phyloP scores from a whole-genome alignment of 2,888 invertebrate genomes.

The Notocelia uddmanniana region DNA sequence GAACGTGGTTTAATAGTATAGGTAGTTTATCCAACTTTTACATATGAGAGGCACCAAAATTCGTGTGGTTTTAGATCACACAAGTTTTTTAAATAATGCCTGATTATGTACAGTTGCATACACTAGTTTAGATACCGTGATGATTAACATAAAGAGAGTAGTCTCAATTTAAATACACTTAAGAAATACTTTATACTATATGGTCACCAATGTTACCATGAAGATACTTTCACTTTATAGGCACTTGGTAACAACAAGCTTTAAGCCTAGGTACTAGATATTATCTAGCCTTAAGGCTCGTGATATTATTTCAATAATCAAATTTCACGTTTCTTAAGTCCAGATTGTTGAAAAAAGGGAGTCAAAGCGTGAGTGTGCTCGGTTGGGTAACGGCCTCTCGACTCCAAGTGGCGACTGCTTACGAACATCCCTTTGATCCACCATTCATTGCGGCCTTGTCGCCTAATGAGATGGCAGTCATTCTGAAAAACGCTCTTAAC shows the following conservation, averaged over 20 bases:
- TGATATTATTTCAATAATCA: conserved; percentile 59
- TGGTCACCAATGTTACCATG: background rate
- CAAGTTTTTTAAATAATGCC: too few relatives aligned
- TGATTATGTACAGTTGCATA: too few relatives aligned
- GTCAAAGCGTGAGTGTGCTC: conserved; percentile 65
- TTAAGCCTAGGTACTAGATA: too few relatives aligned
- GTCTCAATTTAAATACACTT: background rate
- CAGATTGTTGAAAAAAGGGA: conserved; percentile 65
- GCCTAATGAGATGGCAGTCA: conserved; percentile 66
- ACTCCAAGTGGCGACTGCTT: conserved; percentile 68
- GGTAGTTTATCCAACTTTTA: too few relatives aligned
- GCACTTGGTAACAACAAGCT: background rate
- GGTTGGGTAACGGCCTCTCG: conserved; percentile 69
- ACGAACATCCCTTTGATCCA: conserved; percentile 78
- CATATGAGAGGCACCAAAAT: too few relatives aligned
- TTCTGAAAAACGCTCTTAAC: conserved; percentile 42
- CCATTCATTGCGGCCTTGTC: conserved; percentile 65
- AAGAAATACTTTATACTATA: background rate
- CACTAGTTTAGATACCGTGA: too few relatives aligned
- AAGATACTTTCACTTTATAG: background rate
- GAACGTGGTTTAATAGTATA: too few relatives aligned
- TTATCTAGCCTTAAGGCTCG: background rate
- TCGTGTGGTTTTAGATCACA: too few relatives aligned
- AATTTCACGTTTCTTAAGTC: conserved; percentile 61
- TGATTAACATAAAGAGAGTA: too few relatives aligned